Percentiles rank a stretch among this genome's conserved stretches.
These are phyloP conservation scores for Meleagris gallopavo DNA, from an alignment of 2,113 vertebrate genomes.

Conservation along the genomic window DNA sequence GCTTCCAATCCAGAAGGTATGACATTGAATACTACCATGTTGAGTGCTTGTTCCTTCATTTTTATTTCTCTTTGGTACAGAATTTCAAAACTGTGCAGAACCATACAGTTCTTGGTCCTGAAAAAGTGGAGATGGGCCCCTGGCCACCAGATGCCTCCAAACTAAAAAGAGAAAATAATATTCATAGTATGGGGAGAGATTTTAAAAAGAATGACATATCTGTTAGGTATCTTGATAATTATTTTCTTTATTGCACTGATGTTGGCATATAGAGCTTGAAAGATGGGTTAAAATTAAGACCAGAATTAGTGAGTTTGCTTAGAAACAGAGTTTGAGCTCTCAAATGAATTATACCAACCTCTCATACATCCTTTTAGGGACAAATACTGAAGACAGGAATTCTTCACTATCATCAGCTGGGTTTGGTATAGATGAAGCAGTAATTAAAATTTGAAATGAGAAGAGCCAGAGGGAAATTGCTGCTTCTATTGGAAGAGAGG, in stretches of 20 bases:
- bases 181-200: not conserved
- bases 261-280: not conserved
- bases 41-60: not conserved
- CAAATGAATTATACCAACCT: not conserved
- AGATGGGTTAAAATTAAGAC: not conserved
- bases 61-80: not conserved
- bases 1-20: not conserved
- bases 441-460: not conserved
- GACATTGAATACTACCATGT: not conserved
- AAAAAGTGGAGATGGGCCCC: not conserved
- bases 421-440: not conserved
- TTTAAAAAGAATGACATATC: not conserved
- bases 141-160: not conserved
- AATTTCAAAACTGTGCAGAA: not conserved
- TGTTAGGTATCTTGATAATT: not conserved
- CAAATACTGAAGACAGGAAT: not conserved
- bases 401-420: not conserved
- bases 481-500: not conserved
- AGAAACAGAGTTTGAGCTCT: not conserved
- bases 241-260: not conserved
- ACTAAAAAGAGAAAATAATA: not conserved
- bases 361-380: not conserved
- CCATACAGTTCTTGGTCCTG: not conserved
- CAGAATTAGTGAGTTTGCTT: not conserved
- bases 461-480: not conserved